phyloP scores from a whole-genome alignment of 1,140 invertebrate genomes.

The Bombus cullumanus region DNA sequence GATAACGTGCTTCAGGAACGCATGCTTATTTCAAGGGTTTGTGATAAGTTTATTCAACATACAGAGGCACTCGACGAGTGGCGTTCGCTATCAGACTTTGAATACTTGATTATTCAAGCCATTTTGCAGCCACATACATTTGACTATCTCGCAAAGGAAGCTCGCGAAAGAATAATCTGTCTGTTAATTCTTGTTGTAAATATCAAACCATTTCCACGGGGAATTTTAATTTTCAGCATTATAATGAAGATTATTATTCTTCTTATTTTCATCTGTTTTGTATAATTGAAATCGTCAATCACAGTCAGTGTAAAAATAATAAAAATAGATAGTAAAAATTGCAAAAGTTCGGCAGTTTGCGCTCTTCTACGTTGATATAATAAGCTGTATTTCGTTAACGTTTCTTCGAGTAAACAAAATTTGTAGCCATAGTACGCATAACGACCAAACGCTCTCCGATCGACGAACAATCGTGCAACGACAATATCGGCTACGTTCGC shows the following conservation, averaged over 20 bases:
- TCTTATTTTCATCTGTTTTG: too few relatives aligned
- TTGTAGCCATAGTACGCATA: not conserved
- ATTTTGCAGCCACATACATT: slow-evolving; percentile 53
- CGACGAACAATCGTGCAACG: slow-evolving; percentile 10
- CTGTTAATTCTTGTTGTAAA: not conserved
- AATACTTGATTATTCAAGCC: slow-evolving; percentile 74
- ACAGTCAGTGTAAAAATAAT: too few relatives aligned
- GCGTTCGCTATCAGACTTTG: slow-evolving; percentile 72
- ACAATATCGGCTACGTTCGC: not conserved
- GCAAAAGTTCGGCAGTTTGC: not conserved
- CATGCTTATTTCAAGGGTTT: slow-evolving; percentile 36
- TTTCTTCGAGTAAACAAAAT: not conserved
- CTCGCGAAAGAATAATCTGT: not conserved
- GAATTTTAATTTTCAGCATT: too few relatives aligned
- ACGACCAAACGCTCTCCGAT: not conserved
- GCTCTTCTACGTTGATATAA: not conserved
- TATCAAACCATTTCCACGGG: too few relatives aligned
- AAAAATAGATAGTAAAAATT: too few relatives aligned
- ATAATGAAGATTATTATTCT: too few relatives aligned
- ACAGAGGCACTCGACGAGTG: slow-evolving; percentile 59
- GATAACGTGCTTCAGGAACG: not conserved
- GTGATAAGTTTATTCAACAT: slow-evolving; percentile 21
- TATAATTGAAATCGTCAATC: too few relatives aligned
- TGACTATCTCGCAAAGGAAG: slow-evolving; percentile 61
- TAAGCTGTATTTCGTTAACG: not conserved